phyloP scores from a whole-genome alignment of 2,113 vertebrate genomes.

The Muscicapa adusta region DNA sequence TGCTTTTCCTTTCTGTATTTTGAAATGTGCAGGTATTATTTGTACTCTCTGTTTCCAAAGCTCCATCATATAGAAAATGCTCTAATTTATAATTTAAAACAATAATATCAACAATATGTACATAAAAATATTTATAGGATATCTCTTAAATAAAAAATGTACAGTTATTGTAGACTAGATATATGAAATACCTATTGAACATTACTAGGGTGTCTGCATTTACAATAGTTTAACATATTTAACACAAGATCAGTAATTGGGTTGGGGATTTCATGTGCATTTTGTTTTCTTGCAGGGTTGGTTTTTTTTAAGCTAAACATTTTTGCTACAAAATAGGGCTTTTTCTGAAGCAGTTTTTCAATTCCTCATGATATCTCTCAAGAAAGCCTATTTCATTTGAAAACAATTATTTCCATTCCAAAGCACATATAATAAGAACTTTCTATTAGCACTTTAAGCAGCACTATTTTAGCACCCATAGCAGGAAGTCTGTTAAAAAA shows the following conservation, averaged over 20 bases:
- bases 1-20: neutral
- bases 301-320: fast-evolving
- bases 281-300: fast-evolving
- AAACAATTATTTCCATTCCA: neutral
- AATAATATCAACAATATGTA: neutral
- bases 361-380: neutral
- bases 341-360: neutral
- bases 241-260: neutral
- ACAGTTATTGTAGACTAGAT: neutral
- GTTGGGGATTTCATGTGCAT: fast-evolving
- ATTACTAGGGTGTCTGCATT: neutral
- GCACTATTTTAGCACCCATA: neutral
- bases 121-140: neutral
- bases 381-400: neutral
- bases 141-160: neutral
- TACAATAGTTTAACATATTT: neutral
- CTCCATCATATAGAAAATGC: neutral
- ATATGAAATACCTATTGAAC: neutral
- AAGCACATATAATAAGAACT: neutral
- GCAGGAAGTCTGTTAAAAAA: neutral
- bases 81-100: neutral
- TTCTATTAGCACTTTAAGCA: neutral
- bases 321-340: neutral
- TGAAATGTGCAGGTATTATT: neutral
- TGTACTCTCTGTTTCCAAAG: neutral